These are phyloP conservation scores for Tetheella fluctuosa DNA, from an alignment of 2,888 invertebrate genomes.

Conservation along the genomic window DNA sequence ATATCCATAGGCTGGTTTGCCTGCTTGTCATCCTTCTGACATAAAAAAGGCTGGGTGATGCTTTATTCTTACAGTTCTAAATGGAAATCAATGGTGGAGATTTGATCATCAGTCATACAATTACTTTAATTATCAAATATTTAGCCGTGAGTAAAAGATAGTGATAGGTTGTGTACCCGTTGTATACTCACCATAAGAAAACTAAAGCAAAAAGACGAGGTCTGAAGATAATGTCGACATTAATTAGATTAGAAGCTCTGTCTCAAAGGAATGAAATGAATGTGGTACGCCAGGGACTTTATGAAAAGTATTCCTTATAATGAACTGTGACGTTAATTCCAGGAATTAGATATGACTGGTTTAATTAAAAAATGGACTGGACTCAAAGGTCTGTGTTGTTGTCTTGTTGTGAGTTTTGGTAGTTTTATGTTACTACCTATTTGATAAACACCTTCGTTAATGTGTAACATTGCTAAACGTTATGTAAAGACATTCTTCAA, in stretches of 20 bases:
- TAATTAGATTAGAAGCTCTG: constrained; percentile 44
- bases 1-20: too few relatives aligned
- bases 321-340: constrained; percentile 3
- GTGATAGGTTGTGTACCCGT: neutral
- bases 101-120: too few relatives aligned
- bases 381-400: neutral
- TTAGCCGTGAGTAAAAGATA: neutral
- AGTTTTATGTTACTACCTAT: neutral
- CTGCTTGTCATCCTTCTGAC: too few relatives aligned
- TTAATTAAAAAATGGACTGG: neutral
- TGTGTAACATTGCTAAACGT: neutral
- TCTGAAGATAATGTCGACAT: constrained; percentile 47
- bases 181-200: neutral
- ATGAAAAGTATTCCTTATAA: constrained; percentile 21
- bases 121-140: neutral
- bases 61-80: too few relatives aligned
- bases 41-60: too few relatives aligned
- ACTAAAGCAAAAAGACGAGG: constrained; percentile 35
- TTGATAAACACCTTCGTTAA: neutral
- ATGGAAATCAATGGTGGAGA: too few relatives aligned
- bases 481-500: too few relatives aligned
- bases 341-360: constrained; percentile 6
- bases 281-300: constrained; percentile 18
- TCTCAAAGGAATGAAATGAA: constrained; percentile 25
- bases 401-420: neutral